Percentiles rank a stretch among this genome's conserved stretches.
phyloP scores from a whole-genome alignment of 1,140 invertebrate species.

The Ostrea denselamellosa region DNA sequence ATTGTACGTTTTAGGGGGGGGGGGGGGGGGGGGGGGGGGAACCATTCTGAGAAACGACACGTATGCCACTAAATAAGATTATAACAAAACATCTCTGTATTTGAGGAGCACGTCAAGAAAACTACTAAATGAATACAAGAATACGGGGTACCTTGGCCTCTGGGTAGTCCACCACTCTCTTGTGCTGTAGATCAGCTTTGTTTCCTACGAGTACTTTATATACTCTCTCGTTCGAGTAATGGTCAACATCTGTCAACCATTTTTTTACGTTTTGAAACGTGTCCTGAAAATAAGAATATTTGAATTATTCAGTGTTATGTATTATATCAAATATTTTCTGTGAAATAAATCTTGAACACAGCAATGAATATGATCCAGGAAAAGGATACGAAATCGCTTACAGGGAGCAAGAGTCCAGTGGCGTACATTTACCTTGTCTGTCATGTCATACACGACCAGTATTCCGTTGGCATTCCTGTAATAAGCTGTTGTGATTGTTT shows the following conservation, averaged over 20 bases:
- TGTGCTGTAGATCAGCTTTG: not conserved
- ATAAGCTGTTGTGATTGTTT: constrained; percentile 98
- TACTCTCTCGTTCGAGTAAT: not conserved
- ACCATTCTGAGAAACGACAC: too few relatives aligned
- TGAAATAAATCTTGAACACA: too few relatives aligned
- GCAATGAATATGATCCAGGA: too few relatives aligned
- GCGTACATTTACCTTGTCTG: not conserved
- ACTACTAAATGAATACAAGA: not conserved
- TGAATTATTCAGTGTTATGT: too few relatives aligned
- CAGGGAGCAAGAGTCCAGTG: too few relatives aligned
- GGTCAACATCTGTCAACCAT: not conserved
- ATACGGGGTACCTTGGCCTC: not conserved
- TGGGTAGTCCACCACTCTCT: constrained; percentile 1
- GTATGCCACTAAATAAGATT: too few relatives aligned
- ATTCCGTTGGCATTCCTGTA: constrained; percentile 94
- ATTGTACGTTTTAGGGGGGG: too few relatives aligned
- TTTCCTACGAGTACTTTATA: constrained; percentile 15
- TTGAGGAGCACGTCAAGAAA: not conserved
- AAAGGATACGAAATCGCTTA: too few relatives aligned
- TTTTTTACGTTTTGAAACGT: not conserved
- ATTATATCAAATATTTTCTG: too few relatives aligned
- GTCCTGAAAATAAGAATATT: not conserved
- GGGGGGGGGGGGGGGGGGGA: too few relatives aligned
- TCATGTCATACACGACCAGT: not conserved
- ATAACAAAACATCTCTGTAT: too few relatives aligned